Evolutionary conservation across 2,888 invertebrate genomes (phyloP).

Genomic region (Mesochorus sp.): DNA sequence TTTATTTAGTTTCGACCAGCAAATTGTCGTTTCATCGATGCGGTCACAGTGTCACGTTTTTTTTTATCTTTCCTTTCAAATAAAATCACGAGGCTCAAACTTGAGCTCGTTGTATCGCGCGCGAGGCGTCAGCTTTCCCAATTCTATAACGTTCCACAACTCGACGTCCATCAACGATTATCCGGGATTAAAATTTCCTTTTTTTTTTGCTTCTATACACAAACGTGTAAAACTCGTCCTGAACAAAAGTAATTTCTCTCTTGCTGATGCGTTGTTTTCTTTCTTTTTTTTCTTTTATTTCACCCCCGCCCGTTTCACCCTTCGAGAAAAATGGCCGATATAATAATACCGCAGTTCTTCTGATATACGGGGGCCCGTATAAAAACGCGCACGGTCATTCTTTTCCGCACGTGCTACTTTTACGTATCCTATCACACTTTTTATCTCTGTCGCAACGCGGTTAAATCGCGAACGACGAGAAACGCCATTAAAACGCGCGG

Average conservation of each 20-base stretch:
- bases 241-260: constrained; percentile 23
- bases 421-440: constrained; percentile 3
- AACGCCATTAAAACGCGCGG: not conserved
- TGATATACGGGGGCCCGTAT: not conserved
- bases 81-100: constrained; percentile 24
- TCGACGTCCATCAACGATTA: constrained; percentile 54
- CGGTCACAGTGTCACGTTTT: not conserved
- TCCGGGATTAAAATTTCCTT: constrained; percentile 52
- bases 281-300: too few relatives aligned
- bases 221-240: not conserved
- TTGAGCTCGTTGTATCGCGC: not conserved
- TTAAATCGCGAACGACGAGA: not conserved
- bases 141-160: constrained; percentile 45
- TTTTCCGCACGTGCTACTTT: not conserved
- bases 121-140: constrained; percentile 8
- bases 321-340: not conserved
- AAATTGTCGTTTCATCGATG: constrained; percentile 27
- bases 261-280: too few relatives aligned
- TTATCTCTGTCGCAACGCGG: not conserved
- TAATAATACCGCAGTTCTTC: not conserved
- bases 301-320: too few relatives aligned
- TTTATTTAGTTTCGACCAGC: not conserved
- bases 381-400: not conserved
- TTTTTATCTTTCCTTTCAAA: not conserved
- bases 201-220: constrained; percentile 1